Evolutionary conservation across 2,888 invertebrate species (phyloP).

Genomic region (Cataglyphis albicans): DNA sequence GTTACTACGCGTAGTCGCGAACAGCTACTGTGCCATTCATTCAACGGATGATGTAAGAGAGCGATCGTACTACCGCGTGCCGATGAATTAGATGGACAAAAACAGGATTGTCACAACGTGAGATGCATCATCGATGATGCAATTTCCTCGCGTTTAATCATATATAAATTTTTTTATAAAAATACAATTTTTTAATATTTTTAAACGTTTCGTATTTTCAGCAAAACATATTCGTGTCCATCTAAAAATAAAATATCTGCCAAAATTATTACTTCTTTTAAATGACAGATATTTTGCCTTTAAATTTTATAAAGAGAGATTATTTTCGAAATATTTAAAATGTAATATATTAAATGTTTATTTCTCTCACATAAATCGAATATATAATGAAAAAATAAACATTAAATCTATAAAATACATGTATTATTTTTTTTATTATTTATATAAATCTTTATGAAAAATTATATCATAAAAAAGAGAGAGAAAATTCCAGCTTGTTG

Average conservation of each 20-base stretch:
- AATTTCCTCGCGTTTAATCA: slow-evolving; percentile 6
- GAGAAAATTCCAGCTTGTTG: background rate
- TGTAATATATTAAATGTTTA: slow-evolving; percentile 2
- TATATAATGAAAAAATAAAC: background rate
- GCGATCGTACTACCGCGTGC: slow-evolving; percentile 61
- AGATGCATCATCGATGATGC: slow-evolving; percentile 48
- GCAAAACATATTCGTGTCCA: background rate
- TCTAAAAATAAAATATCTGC: background rate
- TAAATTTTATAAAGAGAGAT: background rate
- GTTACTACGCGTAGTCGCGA: slow-evolving; percentile 32
- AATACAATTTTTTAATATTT: background rate
- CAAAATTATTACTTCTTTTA: background rate
- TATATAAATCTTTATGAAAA: slow-evolving; percentile 31
- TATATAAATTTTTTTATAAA: background rate
- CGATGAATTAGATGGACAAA: slow-evolving; percentile 59
- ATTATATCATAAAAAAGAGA: background rate
- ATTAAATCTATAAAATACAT: background rate
- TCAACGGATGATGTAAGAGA: slow-evolving; percentile 68
- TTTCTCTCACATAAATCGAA: background rate
- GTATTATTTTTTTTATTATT: background rate
- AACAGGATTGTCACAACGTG: background rate
- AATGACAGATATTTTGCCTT: background rate
- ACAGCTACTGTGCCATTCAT: slow-evolving; percentile 68
- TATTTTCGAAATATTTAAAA: slow-evolving; percentile 3
- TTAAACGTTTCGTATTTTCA: background rate